Conservation (phyloP, 2,888 invertebrate species). For the Scaptomyza caliginosa region DNA sequence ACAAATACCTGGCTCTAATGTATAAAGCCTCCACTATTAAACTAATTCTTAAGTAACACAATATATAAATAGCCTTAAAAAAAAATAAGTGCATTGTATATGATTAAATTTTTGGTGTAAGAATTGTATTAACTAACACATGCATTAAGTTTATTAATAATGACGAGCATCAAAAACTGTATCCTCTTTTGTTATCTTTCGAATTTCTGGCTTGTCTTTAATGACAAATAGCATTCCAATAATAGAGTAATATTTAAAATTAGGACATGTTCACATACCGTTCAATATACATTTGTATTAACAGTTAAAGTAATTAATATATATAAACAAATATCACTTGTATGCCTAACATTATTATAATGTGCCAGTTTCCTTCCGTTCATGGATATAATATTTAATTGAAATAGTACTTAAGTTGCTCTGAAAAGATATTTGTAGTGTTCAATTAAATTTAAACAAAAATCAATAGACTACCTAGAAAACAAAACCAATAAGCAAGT, state of each 20-base stretch:
- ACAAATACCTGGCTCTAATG: conserved; percentile 33
- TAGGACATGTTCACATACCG: conserved; percentile 1
- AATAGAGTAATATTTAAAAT: conserved; percentile 12
- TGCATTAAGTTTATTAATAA: conserved; percentile 1
- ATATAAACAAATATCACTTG: conserved; percentile 4
- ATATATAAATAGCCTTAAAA: conserved; percentile 8
- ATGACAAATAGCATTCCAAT: conserved; percentile 10
- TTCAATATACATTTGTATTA: conserved; percentile 15
- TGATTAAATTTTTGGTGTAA: conserved; percentile 15
- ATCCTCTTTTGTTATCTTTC: neutral
- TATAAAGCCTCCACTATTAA: conserved; percentile 41
- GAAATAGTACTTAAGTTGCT: conserved; percentile 50
- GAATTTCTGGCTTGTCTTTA: neutral
- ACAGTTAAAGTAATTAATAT: conserved; percentile 3
- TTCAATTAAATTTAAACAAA: conserved; percentile 47
- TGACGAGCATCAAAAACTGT: neutral
- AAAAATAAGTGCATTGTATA: conserved; percentile 13
- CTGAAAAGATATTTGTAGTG: conserved; percentile 48
- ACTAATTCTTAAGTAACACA: conserved; percentile 40
- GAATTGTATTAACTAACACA: conserved; percentile 3
- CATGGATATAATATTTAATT: conserved; percentile 25
- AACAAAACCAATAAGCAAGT: conserved; percentile 1
- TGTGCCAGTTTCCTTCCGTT: conserved; percentile 10
- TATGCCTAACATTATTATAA: conserved; percentile 12
- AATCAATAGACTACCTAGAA: conserved; percentile 29